Evolutionary conservation across 2,888 invertebrate genomes (phyloP).

Genomic region (Campoletis raptor): DNA sequence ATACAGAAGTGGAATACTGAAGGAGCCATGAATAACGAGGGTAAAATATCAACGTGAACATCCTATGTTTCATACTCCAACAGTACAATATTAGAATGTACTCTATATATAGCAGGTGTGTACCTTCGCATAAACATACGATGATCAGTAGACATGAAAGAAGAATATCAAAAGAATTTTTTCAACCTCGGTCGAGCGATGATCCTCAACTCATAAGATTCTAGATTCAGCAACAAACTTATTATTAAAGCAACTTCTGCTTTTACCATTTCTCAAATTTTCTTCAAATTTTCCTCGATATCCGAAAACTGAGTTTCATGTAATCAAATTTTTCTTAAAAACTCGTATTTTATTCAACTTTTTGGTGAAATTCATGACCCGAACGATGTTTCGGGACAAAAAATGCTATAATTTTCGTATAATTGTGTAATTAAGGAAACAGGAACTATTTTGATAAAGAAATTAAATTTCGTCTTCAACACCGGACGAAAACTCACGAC

Average conservation of each 20-base stretch:
- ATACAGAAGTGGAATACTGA: constrained; percentile 45
- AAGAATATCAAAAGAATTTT: constrained; percentile 39
- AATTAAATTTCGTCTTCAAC: too few relatives aligned
- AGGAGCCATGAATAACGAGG: constrained; percentile 55
- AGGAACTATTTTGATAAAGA: too few relatives aligned
- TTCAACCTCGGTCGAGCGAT: constrained; percentile 10
- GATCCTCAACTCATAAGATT: constrained; percentile 28
- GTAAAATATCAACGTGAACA: constrained; percentile 41
- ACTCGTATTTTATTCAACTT: not conserved
- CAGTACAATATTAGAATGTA: constrained; percentile 34
- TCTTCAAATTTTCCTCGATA: not conserved
- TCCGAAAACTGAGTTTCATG: not conserved
- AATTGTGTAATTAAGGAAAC: too few relatives aligned
- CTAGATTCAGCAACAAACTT: not conserved
- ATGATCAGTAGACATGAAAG: constrained; percentile 22
- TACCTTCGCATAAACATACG: constrained; percentile 10
- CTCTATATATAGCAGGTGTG: constrained; percentile 9
- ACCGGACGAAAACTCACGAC: too few relatives aligned
- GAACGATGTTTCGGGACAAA: not conserved
- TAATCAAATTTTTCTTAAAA: not conserved
- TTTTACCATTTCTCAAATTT: too few relatives aligned
- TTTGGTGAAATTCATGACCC: not conserved
- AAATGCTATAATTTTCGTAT: not conserved
- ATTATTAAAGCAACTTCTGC: too few relatives aligned
- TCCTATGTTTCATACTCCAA: constrained; percentile 32